Conservation (phyloP, 2,797 vertebrate genomes). For the Heliangelus exortis region DNA sequence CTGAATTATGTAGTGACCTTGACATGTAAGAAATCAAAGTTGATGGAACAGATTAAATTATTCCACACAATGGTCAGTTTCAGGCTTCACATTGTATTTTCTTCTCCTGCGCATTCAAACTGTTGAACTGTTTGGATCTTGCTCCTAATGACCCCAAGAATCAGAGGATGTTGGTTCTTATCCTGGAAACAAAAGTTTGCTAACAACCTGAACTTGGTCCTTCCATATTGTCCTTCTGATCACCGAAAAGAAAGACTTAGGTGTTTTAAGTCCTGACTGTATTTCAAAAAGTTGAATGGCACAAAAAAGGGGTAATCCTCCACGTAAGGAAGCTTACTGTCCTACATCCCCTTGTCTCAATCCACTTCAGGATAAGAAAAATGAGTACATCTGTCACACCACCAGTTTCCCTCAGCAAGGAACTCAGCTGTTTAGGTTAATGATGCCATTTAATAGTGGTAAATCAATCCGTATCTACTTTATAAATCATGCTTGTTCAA, state of each 20-base stretch:
- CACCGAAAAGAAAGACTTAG: conserved; percentile 44
- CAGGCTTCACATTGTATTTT: neutral
- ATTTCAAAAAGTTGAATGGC: neutral
- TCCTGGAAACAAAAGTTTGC: neutral
- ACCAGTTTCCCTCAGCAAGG: neutral
- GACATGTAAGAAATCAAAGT: neutral
- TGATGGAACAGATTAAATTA: neutral
- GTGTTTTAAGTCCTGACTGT: neutral
- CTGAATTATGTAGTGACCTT: neutral
- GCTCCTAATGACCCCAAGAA: neutral
- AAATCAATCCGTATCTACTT: neutral
- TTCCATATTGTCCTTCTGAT: conserved; percentile 34
- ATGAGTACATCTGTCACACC: neutral
- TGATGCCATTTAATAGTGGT: neutral
- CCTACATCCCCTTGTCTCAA: neutral
- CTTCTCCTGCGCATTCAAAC: neutral
- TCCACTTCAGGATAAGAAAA: neutral
- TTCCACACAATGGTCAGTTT: neutral
- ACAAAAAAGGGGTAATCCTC: neutral
- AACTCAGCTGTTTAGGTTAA: neutral
- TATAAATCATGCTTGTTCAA: conserved; percentile 19
- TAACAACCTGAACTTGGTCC: neutral
- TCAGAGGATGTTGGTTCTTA: conserved; percentile 5
- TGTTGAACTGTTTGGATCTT: neutral
- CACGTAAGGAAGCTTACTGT: neutral